Percentiles rank a stretch among this genome's conserved stretches.
These are phyloP conservation scores for Siniperca scherzeri DNA, from an alignment of 2,797 vertebrate species.

Conservation along the genomic window DNA sequence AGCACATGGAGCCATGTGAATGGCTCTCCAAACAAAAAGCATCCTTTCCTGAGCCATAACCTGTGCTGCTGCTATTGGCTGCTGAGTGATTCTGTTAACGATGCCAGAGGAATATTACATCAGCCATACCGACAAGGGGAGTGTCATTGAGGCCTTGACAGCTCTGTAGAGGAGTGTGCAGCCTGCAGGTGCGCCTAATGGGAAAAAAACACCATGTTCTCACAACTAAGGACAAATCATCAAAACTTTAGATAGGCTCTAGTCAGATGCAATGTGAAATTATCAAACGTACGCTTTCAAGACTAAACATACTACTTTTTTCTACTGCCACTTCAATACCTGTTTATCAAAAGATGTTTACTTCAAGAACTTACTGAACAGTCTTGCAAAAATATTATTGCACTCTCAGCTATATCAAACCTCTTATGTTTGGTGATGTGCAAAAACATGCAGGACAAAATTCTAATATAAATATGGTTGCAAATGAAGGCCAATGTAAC, in stretches of 20 bases:
- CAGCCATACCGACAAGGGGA: constrained; percentile 52
- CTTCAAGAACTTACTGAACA: background rate
- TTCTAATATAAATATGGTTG: background rate
- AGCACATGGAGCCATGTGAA: constrained; percentile 76
- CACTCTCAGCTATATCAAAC: background rate
- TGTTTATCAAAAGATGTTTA: constrained; percentile 27
- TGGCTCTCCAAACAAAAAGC: constrained; percentile 66
- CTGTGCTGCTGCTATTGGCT: constrained; percentile 84
- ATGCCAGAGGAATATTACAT: constrained; percentile 66
- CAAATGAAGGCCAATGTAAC: background rate
- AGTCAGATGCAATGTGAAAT: constrained; percentile 19
- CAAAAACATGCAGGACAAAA: background rate
- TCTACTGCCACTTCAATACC: background rate
- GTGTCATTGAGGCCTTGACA: constrained; percentile 54
- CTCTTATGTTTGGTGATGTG: background rate
- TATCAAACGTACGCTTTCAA: constrained; percentile 9
- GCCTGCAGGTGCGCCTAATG: constrained; percentile 41
- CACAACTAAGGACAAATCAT: constrained; percentile 28
- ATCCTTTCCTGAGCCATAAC: constrained; percentile 70
- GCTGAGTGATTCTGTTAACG: constrained; percentile 50
- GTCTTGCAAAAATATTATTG: background rate
- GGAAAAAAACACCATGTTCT: constrained; percentile 51
- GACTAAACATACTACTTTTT: constrained; percentile 26
- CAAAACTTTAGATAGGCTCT: constrained; percentile 23
- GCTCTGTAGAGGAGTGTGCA: constrained; percentile 48